Base-by-base conservation (phyloP, 2,888 invertebrate species). In the Melangyna quadrimaculata region DNA sequence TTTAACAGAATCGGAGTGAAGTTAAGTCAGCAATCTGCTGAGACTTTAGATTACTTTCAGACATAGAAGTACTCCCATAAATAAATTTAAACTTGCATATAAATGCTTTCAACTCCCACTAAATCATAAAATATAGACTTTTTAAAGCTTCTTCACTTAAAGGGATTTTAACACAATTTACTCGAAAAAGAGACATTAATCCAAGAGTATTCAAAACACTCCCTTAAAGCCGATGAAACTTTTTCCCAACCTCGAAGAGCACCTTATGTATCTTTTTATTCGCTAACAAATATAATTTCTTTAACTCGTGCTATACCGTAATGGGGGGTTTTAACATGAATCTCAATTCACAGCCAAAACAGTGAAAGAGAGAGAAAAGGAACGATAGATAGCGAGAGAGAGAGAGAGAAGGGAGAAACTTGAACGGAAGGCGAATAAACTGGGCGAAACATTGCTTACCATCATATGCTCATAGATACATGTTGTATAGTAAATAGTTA, bases 401-500 rank as follows among this genome's bases (percentile, higher is more conserved):
- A 55, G 12, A 70, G 55, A 81, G 71, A 57, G 67, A 24, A 65
- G 65, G 59, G 14, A 12, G 5, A 51, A 37, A 73, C 81, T 69
- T 61, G 72, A 67, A 81, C 72, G 57, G 57, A 77, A 86, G 86
- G 86, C 86, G 81, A 86, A 86, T 81, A 86, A 86, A 86, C 86
- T 86, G 86, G 77, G 77, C 86, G 77, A 86, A 86, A 75, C 71
- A 72, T 71, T 55, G 75, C 74, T 78, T 59, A 43, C 71, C 65
- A 48, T 48, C 65, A 51, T 51, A 78, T 78, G 57, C 75, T 57
- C 86, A 78, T 73, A 86, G 81, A 77, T 70, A 81, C 73, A 78
- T 65, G 43, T 65, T 65, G 45, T 57, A 75, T 81, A 86, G 86
- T 72, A 73, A 86, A 77, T 81, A 86, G 86, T 86, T 86, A 86